Percentiles rank a stretch among this genome's conserved stretches.
These are phyloP conservation scores for Antheraea mylitta DNA, from an alignment of 1,140 invertebrate species.

Conservation along the genomic window DNA sequence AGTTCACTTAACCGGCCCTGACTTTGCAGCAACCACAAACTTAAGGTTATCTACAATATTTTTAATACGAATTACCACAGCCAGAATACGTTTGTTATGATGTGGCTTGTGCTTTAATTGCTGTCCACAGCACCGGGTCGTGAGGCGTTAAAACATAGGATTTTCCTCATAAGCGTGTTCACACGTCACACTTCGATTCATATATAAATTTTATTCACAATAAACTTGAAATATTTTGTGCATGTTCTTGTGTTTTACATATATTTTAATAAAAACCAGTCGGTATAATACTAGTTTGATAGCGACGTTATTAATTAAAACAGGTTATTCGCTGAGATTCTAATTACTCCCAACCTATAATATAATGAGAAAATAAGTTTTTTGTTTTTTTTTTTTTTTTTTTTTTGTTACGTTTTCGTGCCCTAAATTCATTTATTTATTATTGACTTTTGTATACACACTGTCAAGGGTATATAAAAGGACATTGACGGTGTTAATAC, in stretches of 20 bases:
- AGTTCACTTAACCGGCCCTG: slow-evolving; percentile 29
- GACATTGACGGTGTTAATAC: no score
- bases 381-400: no score
- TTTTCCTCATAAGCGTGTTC: slow-evolving; percentile 30
- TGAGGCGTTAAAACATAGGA: slow-evolving; percentile 13
- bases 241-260: background rate
- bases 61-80: slow-evolving; percentile 17
- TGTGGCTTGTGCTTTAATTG: slow-evolving; percentile 22
- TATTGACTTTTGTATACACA: no score
- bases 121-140: slow-evolving; percentile 3
- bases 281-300: no score
- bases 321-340: no score
- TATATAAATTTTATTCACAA: background rate
- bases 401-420: no score
- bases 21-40: slow-evolving; percentile 28
- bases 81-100: slow-evolving; percentile 13
- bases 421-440: no score
- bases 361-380: no score
- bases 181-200: background rate
- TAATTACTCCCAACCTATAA: no score
- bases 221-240: background rate
- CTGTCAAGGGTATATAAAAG: no score
- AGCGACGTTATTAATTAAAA: no score
- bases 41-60: slow-evolving; percentile 44
- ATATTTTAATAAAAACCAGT: no score